phyloP scores from a whole-genome alignment of 2,797 vertebrate species.

The Buceros bicornis region DNA sequence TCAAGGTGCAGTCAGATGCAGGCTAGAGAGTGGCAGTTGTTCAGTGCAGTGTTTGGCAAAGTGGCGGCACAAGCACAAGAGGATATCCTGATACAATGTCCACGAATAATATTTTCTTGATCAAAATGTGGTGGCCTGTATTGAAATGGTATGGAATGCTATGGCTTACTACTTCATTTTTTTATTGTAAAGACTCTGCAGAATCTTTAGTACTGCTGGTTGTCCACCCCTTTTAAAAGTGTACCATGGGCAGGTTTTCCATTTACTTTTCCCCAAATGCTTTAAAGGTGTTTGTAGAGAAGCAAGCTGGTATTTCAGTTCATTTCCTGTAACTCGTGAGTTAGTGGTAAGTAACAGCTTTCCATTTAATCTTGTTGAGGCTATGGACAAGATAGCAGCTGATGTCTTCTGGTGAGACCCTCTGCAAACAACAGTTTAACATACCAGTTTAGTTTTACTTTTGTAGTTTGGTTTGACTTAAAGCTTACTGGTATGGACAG shows the following conservation, averaged over 20 bases:
- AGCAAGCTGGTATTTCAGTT: not conserved
- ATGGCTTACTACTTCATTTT: not conserved
- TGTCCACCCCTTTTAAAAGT: not conserved
- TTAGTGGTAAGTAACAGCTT: not conserved
- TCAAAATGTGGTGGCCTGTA: not conserved
- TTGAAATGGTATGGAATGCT: not conserved
- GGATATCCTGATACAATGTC: not conserved
- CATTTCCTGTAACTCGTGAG: not conserved
- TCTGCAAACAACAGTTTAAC: not conserved
- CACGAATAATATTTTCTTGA: not conserved
- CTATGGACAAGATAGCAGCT: not conserved
- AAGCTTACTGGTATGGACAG: not conserved
- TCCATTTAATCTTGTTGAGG: not conserved
- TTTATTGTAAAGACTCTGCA: not conserved
- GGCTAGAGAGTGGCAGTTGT: not conserved
- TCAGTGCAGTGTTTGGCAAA: not conserved
- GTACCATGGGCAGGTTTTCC: not conserved
- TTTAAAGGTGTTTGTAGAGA: not conserved
- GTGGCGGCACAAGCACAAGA: not conserved
- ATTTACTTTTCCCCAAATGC: not conserved
- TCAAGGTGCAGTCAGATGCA: not conserved
- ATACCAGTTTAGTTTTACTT: not conserved
- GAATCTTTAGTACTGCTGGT: not conserved
- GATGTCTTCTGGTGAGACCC: not conserved
- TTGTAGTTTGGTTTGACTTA: not conserved